Evolutionary conservation across 2,113 vertebrate genomes (phyloP).

Genomic region (Gila orcuttii): DNA sequence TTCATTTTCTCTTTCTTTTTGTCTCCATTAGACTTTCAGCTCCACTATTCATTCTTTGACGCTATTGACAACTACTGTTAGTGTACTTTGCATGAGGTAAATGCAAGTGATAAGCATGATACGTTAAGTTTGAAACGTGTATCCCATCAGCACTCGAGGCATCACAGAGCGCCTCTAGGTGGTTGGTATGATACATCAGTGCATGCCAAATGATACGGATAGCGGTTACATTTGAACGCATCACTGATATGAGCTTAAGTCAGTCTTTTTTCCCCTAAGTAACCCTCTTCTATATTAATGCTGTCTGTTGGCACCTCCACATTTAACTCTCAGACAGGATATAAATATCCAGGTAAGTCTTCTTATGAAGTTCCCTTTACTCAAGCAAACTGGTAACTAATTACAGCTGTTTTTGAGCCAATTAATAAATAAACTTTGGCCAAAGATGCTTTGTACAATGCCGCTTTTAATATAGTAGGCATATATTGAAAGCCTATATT

Average conservation of each 20-base stretch:
- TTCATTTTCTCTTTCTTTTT: constrained; percentile 53
- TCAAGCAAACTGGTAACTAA: background rate
- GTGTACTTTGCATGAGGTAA: constrained; percentile 75
- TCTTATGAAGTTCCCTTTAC: background rate
- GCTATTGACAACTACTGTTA: constrained; percentile 90
- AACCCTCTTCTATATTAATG: constrained; percentile 13
- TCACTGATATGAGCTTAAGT: background rate
- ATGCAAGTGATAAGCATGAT: constrained; percentile 44
- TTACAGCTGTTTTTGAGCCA: background rate
- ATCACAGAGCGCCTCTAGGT: background rate
- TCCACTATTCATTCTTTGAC: constrained; percentile 88
- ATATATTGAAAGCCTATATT: background rate
- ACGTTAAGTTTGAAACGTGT: constrained; percentile 1
- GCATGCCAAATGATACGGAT: background rate
- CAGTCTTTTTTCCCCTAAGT: background rate
- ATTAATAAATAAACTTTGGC: background rate
- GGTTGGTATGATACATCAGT: background rate
- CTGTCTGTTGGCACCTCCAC: background rate
- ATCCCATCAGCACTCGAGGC: background rate
- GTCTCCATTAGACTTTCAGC: constrained; percentile 77
- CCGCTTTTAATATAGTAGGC: background rate
- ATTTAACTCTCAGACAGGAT: constrained; percentile 24
- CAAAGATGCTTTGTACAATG: background rate
- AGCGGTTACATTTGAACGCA: constrained; percentile 1
- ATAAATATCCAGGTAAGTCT: constrained; percentile 20